Conservation (phyloP, 2,888 invertebrate genomes). For the Nephrotoma appendiculata region DNA sequence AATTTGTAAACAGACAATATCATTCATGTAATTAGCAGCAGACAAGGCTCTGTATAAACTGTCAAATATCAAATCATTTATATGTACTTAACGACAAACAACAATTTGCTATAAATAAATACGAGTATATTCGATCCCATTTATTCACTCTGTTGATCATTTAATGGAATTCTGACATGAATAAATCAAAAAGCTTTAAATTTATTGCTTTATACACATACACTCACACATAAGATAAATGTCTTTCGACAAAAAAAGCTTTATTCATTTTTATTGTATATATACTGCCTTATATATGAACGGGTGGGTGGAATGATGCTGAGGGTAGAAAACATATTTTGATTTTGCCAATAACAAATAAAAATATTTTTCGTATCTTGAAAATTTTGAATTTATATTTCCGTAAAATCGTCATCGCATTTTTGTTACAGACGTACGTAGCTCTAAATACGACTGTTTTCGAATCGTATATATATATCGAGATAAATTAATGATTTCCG, state of each 20-base stretch:
- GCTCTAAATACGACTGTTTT: neutral
- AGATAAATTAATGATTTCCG: neutral
- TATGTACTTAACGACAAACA: neutral
- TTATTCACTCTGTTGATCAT: neutral
- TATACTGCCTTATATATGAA: neutral
- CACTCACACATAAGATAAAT: neutral
- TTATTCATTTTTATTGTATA: neutral
- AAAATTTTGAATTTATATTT: neutral
- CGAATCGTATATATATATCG: neutral
- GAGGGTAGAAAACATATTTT: neutral
- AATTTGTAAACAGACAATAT: neutral
- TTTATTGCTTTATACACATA: neutral
- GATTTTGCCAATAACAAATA: neutral
- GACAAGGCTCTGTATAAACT: neutral
- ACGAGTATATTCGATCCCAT: neutral
- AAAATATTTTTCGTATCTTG: neutral
- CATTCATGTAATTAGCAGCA: neutral
- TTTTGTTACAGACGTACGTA: neutral
- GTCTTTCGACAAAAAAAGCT: neutral
- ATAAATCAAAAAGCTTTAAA: neutral
- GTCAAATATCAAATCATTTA: too few species aligned
- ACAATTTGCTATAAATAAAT: neutral
- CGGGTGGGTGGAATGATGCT: neutral
- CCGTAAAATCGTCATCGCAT: neutral
- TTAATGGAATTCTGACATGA: neutral